Evolutionary conservation across 2,797 vertebrate genomes (phyloP).

Genomic region (Gambusia yucatana): DNA sequence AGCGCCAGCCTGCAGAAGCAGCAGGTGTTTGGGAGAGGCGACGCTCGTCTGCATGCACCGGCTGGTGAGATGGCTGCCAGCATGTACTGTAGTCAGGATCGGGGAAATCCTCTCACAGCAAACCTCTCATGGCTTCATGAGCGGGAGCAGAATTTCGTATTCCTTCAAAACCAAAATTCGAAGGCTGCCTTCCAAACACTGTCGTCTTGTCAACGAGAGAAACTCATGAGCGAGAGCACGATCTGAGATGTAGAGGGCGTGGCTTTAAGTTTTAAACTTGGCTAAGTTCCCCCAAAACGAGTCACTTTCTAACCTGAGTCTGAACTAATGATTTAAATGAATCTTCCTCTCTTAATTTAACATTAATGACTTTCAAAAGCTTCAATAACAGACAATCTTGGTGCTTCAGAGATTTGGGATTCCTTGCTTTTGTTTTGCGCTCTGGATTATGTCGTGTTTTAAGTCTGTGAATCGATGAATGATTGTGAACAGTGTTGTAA

Average conservation of each 20-base stretch:
- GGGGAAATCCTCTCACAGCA: slow-evolving; percentile 13
- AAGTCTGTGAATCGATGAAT: slow-evolving; percentile 61
- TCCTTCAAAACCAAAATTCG: slow-evolving; percentile 54
- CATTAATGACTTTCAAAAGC: slow-evolving; percentile 14
- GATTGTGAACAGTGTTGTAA: slow-evolving; percentile 58
- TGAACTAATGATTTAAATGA: slow-evolving; percentile 19
- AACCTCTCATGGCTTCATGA: slow-evolving; percentile 15
- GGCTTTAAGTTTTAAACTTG: slow-evolving; percentile 19
- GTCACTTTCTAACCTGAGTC: slow-evolving; percentile 8
- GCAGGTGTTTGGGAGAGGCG: slow-evolving; percentile 30
- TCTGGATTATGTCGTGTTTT: slow-evolving; percentile 45
- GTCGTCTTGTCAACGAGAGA: slow-evolving; percentile 1
- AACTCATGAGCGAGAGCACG: neutral
- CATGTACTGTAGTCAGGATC: slow-evolving; percentile 21
- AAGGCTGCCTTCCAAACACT: slow-evolving; percentile 28
- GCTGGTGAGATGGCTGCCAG: slow-evolving; percentile 17
- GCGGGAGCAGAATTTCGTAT: slow-evolving; percentile 16
- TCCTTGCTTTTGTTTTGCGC: slow-evolving; percentile 19
- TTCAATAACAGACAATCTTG: slow-evolving; percentile 50
- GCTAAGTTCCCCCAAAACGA: slow-evolving; percentile 34
- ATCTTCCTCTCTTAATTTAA: neutral
- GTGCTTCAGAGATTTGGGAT: slow-evolving; percentile 48
- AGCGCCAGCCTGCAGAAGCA: slow-evolving; percentile 44
- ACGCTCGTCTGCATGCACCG: slow-evolving; percentile 18
- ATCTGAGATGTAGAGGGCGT: slow-evolving; percentile 20